A percentile compares a stretch with the other conserved stretches of the same genome.
These are phyloP conservation scores for Mesocentrotus franciscanus DNA, from an alignment of 53 echinoderm and acorn worm species.

Conservation along the genomic window DNA sequence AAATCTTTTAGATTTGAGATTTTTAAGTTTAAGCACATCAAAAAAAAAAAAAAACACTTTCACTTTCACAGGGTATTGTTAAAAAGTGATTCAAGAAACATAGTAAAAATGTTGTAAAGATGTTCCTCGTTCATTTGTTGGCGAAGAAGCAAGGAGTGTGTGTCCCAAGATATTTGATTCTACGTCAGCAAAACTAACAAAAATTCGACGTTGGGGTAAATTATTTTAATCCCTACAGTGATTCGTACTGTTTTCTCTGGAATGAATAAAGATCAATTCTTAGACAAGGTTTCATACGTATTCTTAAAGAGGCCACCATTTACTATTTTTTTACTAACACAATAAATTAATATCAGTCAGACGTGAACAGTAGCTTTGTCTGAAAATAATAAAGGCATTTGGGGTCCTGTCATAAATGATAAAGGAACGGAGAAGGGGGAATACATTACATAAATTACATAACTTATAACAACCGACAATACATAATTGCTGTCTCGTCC, in stretches of 20 bases:
- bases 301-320: neutral
- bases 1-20: neutral
- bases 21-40: neutral
- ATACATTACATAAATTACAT: neutral
- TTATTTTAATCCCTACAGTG: neutral
- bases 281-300: neutral
- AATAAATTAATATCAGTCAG: no score
- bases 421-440: neutral
- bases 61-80: neutral
- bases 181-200: conserved; percentile 37
- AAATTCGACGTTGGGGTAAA: neutral
- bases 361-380: neutral
- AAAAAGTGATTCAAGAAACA: neutral
- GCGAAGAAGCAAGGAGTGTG: neutral
- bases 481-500: neutral
- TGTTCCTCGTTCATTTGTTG: neutral
- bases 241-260: neutral
- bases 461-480: neutral
- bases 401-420: neutral
- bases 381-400: neutral
- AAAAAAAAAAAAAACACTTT: neutral
- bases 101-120: neutral
- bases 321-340: neutral
- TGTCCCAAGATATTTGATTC: conserved; percentile 40
- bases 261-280: neutral